Base-by-base conservation (phyloP, 2,888 invertebrate species). In the Cryptosula pallasiana region DNA sequence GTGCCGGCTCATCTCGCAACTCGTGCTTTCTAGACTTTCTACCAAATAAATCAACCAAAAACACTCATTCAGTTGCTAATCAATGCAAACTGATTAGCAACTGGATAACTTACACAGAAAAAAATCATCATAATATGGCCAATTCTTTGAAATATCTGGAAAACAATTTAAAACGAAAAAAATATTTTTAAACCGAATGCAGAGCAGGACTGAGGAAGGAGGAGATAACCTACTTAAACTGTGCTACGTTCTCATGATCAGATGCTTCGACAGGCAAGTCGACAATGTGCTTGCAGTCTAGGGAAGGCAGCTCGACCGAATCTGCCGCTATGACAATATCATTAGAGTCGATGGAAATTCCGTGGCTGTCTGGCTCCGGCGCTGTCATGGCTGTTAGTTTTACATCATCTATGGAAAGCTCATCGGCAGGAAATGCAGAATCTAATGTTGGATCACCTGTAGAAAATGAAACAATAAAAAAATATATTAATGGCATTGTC, bases 1-100 rank as follows among this genome's bases (percentile, higher is more conserved):
- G 87, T 71, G 89, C 88, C 29, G 88, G 87, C 76, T 89, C 89
- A 79, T 89, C 89, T 69, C 81, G 27, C 16, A 63, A 63, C 32
- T 63, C 63, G 2, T 63, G 63, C n/a, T 63, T 63, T n/a, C 27
- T 27, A 25, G 63, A 63, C n/a, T 63, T 63, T 27, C 63, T 63
- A n/a, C 32, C 5, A 57, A 23, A n/a, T n/a, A n/a, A n/a, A n/a
- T n/a, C n/a, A n/a, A n/a, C n/a, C n/a, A n/a, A n/a, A n/a, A n/a
- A n/a, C n/a, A n/a, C n/a, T n/a, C n/a, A n/a, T n/a, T n/a, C n/a
- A n/a, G n/a, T n/a, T n/a, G n/a, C n/a, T n/a, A n/a, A n/a, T n/a
- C n/a, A n/a, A n/a, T n/a, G n/a, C n/a, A n/a, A n/a, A n/a, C n/a
- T n/a, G n/a, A n/a, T n/a, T n/a, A n/a, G n/a, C n/a, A n/a, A n/a